Base-by-base conservation (phyloP, 2,888 invertebrate genomes). In the Meandrusa payeni region DNA sequence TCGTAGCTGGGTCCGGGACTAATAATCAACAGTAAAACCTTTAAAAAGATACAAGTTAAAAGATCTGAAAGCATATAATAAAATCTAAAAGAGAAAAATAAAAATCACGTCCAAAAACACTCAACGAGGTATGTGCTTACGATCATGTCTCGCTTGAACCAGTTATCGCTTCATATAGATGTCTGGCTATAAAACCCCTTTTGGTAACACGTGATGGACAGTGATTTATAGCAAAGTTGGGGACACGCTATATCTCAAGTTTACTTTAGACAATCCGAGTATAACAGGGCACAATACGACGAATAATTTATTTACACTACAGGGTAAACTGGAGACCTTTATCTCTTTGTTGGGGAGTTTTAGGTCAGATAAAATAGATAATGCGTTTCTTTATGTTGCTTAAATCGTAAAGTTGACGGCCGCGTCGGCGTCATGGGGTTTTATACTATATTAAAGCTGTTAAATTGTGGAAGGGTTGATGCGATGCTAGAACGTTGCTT, bases 261-360 rank as follows among this genome's bases (percentile, higher is more conserved):
- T 81, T 80, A 70, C 79, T 71, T 73, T 78, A 76, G 74, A 80
- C 78, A 69, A 75, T 69, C 74, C 66, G 49, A 65, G 64, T 54
- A 59, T 12, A 61, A 51, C 62, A 61, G 55, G 54, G 52, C 59
- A 79, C 79, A 82, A 78, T 77, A 69, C 66, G 59, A 58, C 46
- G 67, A 64, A 77, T 82, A 82, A 83, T 85, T 81, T 85, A 86
- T 87, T 81, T 82, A 83, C 76, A 76, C 68, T 57, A 50, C 54
- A 67, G 68, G 61, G 69, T 71, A 74, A 76, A 80, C 74, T 69
- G 63, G 65, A 61, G 63, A 66, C 71, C 73, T 83, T 83, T 86
- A 86, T 85, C 76, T 78, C 74, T 77, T 80, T 82, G 79, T 80
- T 72, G 63, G 69, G 68, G 57, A 66, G 60, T 72, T 81, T 77